Evolutionary conservation across 2,113 vertebrate genomes (phyloP).

Genomic region (Petromus typicus): DNA sequence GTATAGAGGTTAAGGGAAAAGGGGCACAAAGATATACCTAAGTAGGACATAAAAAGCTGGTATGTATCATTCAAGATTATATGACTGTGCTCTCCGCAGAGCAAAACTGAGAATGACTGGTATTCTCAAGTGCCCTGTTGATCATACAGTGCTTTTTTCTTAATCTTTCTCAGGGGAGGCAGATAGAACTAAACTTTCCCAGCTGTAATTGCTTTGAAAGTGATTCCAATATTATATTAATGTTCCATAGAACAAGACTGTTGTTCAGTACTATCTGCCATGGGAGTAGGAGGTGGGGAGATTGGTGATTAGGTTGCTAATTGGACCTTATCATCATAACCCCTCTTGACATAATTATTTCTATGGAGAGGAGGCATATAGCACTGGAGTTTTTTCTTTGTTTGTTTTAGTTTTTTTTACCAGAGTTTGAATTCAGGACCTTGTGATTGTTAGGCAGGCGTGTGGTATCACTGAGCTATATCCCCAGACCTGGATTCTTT

Average conservation of each 20-base stretch:
- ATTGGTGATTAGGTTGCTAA: background rate
- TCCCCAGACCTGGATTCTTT: background rate
- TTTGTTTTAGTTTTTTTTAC: too few relatives aligned
- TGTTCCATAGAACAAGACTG: background rate
- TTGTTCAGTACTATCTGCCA: background rate
- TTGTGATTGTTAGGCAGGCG: too few relatives aligned
- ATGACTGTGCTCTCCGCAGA: background rate
- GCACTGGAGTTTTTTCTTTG: background rate
- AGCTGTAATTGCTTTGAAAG: background rate
- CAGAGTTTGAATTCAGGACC: too few relatives aligned
- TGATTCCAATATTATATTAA: background rate
- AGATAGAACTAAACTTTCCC: slow-evolving; percentile 14
- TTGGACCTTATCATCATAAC: slow-evolving; percentile 30
- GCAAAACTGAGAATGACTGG: background rate
- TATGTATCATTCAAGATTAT: background rate
- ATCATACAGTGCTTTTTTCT: background rate
- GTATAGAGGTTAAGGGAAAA: background rate
- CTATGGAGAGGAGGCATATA: background rate
- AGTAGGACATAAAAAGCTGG: background rate
- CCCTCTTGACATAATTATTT: background rate
- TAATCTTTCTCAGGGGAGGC: background rate
- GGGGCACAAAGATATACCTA: background rate
- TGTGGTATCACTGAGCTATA: too few relatives aligned
- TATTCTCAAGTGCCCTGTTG: background rate
- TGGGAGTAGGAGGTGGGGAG: background rate